These are phyloP conservation scores for Melanogrammus aeglefinus DNA, from an alignment of 2,797 vertebrate species.

Conservation along the genomic window DNA sequence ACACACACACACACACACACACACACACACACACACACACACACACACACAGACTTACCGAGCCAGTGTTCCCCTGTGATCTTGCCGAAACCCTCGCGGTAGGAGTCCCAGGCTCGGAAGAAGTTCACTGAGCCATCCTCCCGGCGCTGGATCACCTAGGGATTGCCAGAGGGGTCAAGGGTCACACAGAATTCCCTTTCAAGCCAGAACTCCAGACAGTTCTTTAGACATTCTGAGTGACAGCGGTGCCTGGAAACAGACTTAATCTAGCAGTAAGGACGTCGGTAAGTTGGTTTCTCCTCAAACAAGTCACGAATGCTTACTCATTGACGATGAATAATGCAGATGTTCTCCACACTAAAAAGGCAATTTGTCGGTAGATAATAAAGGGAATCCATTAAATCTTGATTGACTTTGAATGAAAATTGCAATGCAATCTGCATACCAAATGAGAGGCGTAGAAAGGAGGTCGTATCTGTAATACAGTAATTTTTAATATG, in stretches of 20 bases:
- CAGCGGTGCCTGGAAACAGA: not conserved
- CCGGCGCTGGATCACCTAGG: conserved; percentile 91
- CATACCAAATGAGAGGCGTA: conserved; percentile 51
- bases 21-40: conserved; percentile 16
- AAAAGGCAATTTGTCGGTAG: conserved; percentile 63
- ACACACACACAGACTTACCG: conserved; percentile 70
- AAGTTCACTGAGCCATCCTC: conserved; percentile 94
- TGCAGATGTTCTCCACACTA: conserved; percentile 52
- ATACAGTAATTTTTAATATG: conserved; percentile 39
- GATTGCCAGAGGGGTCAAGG: conserved; percentile 28
- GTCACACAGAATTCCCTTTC: conserved; percentile 25
- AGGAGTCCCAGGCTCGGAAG: conserved; percentile 93
- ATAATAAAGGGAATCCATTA: conserved; percentile 65
- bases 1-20: conserved; percentile 1
- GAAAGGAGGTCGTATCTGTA: conserved; percentile 46
- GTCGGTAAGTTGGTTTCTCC: not conserved
- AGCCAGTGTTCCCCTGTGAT: conserved; percentile 97
- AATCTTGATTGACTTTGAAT: conserved; percentile 60
- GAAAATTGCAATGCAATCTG: conserved; percentile 47
- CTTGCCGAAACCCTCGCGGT: conserved; percentile 92
- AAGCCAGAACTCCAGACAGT: too few species aligned
- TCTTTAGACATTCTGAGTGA: not conserved
- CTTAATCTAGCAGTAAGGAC: not conserved
- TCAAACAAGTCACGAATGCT: conserved; percentile 38
- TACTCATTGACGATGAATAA: conserved; percentile 60